phyloP scores from a whole-genome alignment of 2,888 invertebrate genomes.

The Lordiphosa fenestrarum region DNA sequence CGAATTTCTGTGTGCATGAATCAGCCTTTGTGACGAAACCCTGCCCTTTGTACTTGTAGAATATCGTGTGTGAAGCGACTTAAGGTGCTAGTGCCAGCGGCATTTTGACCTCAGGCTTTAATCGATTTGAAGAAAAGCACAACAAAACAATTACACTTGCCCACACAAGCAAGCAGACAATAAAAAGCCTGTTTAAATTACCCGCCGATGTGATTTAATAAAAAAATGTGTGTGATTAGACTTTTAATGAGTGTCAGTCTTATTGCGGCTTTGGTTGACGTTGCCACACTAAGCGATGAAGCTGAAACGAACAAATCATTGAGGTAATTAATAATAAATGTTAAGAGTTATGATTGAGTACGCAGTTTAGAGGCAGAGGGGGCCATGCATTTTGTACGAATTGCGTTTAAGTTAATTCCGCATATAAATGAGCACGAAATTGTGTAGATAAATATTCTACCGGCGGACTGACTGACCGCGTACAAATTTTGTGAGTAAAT shows the following conservation, averaged over 20 bases:
- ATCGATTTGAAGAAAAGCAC: conserved; percentile 7
- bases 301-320: conserved; percentile 13
- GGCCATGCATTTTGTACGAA: too few relatives aligned
- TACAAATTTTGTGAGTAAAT: too few relatives aligned
- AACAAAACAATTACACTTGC: conserved; percentile 12
- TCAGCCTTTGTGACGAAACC: conserved; percentile 1
- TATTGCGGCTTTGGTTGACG: conserved; percentile 31
- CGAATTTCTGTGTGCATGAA: conserved; percentile 14
- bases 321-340: conserved; percentile 28
- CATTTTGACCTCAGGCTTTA: conserved; percentile 7
- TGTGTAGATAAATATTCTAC: too few relatives aligned
- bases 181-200: conserved; percentile 8
- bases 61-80: conserved; percentile 3
- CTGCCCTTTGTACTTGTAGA: conserved; percentile 1
- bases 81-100: conserved; percentile 6
- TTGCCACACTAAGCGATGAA: conserved; percentile 17
- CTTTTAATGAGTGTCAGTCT: conserved; percentile 34
- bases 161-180: conserved; percentile 12
- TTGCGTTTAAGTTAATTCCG: too few relatives aligned
- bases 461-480: too few relatives aligned
- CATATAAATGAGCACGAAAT: too few relatives aligned
- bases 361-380: too few relatives aligned
- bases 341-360: conserved; percentile 13
- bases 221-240: conserved; percentile 42
- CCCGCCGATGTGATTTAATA: conserved; percentile 23